Conservation (phyloP, 2,888 invertebrate species). For the Lycia hirtaria region DNA sequence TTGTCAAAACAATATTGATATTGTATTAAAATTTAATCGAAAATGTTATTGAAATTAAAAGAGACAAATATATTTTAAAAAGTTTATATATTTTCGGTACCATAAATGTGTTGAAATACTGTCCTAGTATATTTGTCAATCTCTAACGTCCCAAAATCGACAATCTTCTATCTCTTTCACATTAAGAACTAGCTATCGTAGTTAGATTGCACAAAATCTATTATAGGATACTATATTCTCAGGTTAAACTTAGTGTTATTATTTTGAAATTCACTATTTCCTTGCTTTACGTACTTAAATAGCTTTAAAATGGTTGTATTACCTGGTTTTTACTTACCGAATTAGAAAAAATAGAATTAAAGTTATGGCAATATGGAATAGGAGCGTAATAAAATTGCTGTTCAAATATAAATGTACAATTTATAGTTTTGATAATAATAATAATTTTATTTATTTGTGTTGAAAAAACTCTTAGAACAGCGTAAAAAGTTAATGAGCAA, state of each 20-base stretch:
- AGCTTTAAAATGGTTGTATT: neutral
- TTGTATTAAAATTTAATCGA: neutral
- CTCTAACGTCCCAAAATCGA: slow-evolving; percentile 38
- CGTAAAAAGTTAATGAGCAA: too few species aligned
- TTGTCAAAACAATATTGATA: slow-evolving; percentile 6
- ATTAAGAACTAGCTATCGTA: slow-evolving; percentile 58
- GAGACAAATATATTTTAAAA: slow-evolving; percentile 21
- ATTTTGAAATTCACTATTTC: slow-evolving; percentile 36
- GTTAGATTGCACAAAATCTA: slow-evolving; percentile 61
- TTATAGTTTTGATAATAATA: too few species aligned
- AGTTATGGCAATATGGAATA: too few species aligned
- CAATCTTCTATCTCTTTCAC: slow-evolving; percentile 51
- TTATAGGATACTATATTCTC: slow-evolving; percentile 38
- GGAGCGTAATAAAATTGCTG: too few species aligned
- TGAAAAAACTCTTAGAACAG: too few species aligned
- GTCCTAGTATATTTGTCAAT: slow-evolving; percentile 33
- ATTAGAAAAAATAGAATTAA: too few species aligned
- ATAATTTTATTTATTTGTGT: too few species aligned
- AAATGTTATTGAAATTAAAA: slow-evolving; percentile 14
- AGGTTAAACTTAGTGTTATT: slow-evolving; percentile 44
- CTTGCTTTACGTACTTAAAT: slow-evolving; percentile 20
- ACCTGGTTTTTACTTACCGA: too few species aligned
- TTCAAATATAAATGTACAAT: too few species aligned
- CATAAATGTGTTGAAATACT: slow-evolving; percentile 29
- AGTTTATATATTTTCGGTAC: slow-evolving; percentile 21